A percentile compares a stretch with the other conserved stretches of the same genome.
Evolutionary conservation across 2,888 invertebrate genomes (phyloP).

Genomic region (Unio delphinus): DNA sequence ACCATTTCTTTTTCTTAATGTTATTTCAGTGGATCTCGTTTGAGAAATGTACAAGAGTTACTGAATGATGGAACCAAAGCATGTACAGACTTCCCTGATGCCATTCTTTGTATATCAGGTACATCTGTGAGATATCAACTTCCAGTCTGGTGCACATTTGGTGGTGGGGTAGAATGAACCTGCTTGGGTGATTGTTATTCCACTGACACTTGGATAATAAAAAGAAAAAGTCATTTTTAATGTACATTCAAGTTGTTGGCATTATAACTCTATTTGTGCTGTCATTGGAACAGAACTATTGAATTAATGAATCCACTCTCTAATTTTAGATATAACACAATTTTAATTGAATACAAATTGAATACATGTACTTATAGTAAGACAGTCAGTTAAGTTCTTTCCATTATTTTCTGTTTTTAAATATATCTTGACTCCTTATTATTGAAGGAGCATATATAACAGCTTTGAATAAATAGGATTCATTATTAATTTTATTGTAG

Average conservation of each 20-base stretch:
- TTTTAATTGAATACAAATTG: too few relatives aligned
- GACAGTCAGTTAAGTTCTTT: too few relatives aligned
- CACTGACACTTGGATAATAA: too few relatives aligned
- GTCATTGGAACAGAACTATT: not conserved
- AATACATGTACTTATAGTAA: too few relatives aligned
- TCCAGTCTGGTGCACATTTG: not conserved
- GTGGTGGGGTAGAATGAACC: not conserved
- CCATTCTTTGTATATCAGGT: slow-evolving; percentile 62
- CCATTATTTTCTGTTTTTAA: too few relatives aligned
- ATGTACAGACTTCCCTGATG: slow-evolving; percentile 42
- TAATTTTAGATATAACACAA: too few relatives aligned
- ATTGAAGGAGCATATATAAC: too few relatives aligned
- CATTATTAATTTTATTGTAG: too few relatives aligned
- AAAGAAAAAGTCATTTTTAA: not conserved
- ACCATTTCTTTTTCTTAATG: slow-evolving; percentile 2
- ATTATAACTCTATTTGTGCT: not conserved
- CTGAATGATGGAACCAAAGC: slow-evolving; percentile 32
- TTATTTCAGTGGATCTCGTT: slow-evolving; percentile 48
- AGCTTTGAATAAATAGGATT: too few relatives aligned
- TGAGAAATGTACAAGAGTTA: slow-evolving; percentile 54
- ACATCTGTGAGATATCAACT: slow-evolving; percentile 1
- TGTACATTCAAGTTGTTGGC: not conserved
- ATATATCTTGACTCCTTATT: too few relatives aligned
- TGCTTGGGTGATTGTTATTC: too few relatives aligned
- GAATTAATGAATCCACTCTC: too few relatives aligned